Conservation (phyloP, 1,140 invertebrate species). For the Pseudobourletiella spinata region DNA sequence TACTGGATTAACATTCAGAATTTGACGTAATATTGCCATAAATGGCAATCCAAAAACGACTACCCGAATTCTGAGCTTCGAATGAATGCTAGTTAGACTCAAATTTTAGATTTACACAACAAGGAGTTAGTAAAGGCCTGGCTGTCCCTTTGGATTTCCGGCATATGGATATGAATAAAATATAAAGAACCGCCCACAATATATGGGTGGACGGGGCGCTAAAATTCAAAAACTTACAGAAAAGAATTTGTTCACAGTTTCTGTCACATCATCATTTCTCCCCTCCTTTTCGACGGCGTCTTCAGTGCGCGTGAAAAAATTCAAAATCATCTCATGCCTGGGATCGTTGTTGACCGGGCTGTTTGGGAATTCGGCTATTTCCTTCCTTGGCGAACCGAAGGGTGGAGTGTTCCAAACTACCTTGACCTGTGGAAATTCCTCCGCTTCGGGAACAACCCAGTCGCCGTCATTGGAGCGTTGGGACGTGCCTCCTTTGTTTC, state of each 20-base stretch:
- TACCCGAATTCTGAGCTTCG: no score
- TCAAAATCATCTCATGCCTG: neutral
- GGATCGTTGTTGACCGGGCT: neutral
- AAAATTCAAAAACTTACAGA: neutral
- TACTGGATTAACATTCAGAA: no score
- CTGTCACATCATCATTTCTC: neutral
- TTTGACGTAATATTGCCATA: no score
- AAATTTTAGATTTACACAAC: no score
- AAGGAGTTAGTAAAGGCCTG: no score
- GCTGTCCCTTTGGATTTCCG: no score
- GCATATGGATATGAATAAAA: no score
- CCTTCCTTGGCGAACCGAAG: neutral
- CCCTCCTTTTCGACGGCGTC: constrained; percentile 1
- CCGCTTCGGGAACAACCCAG: neutral
- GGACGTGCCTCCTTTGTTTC: neutral
- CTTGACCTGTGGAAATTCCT: constrained; percentile 3
- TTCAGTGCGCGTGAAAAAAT: neutral
- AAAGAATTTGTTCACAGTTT: neutral
- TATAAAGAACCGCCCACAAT: no score
- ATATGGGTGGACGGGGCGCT: no score
- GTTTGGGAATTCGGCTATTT: neutral
- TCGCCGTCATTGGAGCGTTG: no score
- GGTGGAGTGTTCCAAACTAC: constrained; percentile 3
- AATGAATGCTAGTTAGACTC: no score
- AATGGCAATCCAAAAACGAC: no score